Evolutionary conservation across 2,888 invertebrate genomes (phyloP).

Genomic region (Alviniconcha strummeri): DNA sequence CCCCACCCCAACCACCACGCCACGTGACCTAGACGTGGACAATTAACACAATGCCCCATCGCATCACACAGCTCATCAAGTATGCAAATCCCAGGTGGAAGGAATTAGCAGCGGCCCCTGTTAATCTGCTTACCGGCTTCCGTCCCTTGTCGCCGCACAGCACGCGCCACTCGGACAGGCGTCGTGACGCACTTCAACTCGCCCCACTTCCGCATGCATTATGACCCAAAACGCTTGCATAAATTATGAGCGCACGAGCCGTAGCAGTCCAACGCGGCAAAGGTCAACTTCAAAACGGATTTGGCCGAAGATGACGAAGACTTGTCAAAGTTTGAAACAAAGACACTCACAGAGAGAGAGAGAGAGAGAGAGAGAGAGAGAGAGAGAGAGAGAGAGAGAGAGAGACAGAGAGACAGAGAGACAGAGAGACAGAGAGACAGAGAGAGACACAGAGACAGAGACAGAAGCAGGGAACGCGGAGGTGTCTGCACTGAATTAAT

Average conservation of each 20-base stretch:
- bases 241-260: slow-evolving; percentile 1
- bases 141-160: too few relatives aligned
- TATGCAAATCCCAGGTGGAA: too few relatives aligned
- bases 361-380: slow-evolving; percentile 1
- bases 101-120: too few relatives aligned
- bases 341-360: background rate
- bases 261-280: background rate
- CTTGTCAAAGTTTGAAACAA: too few relatives aligned
- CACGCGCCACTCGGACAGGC: too few relatives aligned
- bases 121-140: too few relatives aligned
- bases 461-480: too few relatives aligned
- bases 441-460: background rate
- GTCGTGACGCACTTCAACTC: too few relatives aligned
- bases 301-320: background rate
- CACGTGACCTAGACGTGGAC: background rate
- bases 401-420: background rate
- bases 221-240: background rate
- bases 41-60: background rate
- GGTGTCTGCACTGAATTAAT: too few relatives aligned
- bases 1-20: too few relatives aligned
- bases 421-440: background rate
- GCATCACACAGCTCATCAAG: too few relatives aligned
- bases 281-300: background rate
- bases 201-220: too few relatives aligned
- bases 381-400: background rate